Evolutionary conservation across 2,888 invertebrate genomes (phyloP), one percentile per base, ranked within the genome.

Genomic region (Xanthia icteritia): DNA sequence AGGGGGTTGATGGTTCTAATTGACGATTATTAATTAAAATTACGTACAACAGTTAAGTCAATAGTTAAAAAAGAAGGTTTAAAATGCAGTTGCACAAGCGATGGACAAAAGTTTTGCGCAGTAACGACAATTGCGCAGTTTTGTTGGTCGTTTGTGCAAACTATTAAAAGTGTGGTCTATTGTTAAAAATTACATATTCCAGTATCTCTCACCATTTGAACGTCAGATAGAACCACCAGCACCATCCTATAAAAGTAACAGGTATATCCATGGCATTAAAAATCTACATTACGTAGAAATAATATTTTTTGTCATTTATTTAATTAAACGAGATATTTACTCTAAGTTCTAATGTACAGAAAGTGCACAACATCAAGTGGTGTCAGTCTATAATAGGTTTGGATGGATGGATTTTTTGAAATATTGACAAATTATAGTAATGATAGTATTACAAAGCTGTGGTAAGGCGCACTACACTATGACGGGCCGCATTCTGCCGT

Each of bases 351-450:
- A 95, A 94, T 91, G 88, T 95, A 95, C 94, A 93, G 94, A 92
- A 93, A 93, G 96, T 96, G 96, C 96, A 96, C 95, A 96, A 96
- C 96, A 95, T 96, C 92, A 90, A 95, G 91, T 93, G 91, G 96
- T 96, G 96, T 96, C 96, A 96, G 96, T 96, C 96, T 96, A 96
- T 96, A 95, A 94, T 93, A 95, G 94, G 93, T 94, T 87, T 88
- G 80, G 76, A 85, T 95, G 96, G 96, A 96, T 96, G 96, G 96
- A 96, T 93, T 95, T 88, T 92, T 93, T 91, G 90, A 86, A 88
- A 91, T 89, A 90, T 89, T 87, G 86, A 86, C 79, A 90, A 87
- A 85, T 85, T 80, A 85, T 88, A 91, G 84, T 85, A 90, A 76
- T 63, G 63, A 68, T n/a, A 68, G 36, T 63, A 20, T 89, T 76